Base-by-base conservation (phyloP, 2,797 vertebrate genomes). In the Aotus griseimembra region DNA sequence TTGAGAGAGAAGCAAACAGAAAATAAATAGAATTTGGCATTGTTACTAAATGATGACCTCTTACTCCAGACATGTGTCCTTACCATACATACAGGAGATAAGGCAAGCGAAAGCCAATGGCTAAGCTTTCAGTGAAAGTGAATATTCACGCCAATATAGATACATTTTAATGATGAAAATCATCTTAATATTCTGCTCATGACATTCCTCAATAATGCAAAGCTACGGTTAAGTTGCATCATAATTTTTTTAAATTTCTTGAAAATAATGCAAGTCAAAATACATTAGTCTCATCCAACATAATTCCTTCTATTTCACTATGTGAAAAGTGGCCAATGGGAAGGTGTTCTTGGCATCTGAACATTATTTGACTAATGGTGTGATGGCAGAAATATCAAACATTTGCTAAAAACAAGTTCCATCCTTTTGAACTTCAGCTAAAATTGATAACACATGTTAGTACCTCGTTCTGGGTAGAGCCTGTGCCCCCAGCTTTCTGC, bases 321-420 rank as follows among this genome's bases (percentile, higher is more conserved):
- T n/a, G 41, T 80, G 84, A 94, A 96, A 94, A 83, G 33, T 96
- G 75, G 75, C 48, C 95, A 93, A 2, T 91, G 77, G 81, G 36
- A 90, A 83, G 70, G 67, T 96, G 67, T 61, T 76, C 44, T 93
- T 95, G 48, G 82, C 93, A 30, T 24, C 76, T 58, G 85, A 92
- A 80, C 50, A 77, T 97, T 75, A 93, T 94, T 94, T 98, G 84
- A 97, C 92, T 97, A 96, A 98, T 95, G 94, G 82, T 58, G 97
- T 97, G 97, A 96, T 91, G 94, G 97, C 96, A 98, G 98, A 98
- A 97, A 97, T 97, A 96, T 86, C 92, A 97, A 97, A 97, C 97
- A 97, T 96, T 98, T 91, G 92, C n/a, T 95, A 92, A 94, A 90
- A 93, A 70, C 79, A 94, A 94, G 90, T 96, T 96, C 77, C 75